phyloP scores from a whole-genome alignment of 2,888 invertebrate species.

The Thelaira solivaga region DNA sequence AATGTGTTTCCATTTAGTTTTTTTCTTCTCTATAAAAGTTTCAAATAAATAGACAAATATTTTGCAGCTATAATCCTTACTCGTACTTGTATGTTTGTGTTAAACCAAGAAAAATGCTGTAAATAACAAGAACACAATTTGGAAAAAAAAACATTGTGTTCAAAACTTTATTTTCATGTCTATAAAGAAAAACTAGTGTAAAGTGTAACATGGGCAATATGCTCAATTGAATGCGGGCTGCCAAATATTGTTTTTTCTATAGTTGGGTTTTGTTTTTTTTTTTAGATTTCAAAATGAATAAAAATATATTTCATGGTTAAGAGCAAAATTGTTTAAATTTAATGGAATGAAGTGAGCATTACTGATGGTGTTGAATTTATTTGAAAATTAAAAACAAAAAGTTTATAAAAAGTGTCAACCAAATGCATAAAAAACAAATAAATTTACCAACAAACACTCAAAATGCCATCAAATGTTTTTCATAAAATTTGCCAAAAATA shows the following conservation, averaged over 20 bases:
- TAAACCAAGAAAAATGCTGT: no score
- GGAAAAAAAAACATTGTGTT: conserved; percentile 1
- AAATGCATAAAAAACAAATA: no score
- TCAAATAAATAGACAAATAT: conserved; percentile 56
- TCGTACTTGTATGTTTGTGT: not conserved
- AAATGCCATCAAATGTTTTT: no score
- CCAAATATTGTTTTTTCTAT: conserved; percentile 34
- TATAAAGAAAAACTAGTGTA: conserved; percentile 51
- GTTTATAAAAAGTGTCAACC: not conserved
- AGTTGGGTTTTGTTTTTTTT: not conserved
- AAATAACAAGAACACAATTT: not conserved
- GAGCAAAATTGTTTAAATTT: conserved; percentile 22
- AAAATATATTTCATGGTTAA: conserved; percentile 13
- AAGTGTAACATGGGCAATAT: conserved; percentile 58
- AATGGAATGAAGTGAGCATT: conserved; percentile 16
- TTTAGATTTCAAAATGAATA: conserved; percentile 14
- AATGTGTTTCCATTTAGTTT: conserved; percentile 6
- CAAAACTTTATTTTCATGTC: conserved; percentile 13
- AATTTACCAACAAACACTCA: no score
- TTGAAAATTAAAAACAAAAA: not conserved
- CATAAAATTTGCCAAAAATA: no score
- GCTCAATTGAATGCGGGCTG: conserved; percentile 58
- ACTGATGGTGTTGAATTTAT: not conserved
- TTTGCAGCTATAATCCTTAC: conserved; percentile 36
- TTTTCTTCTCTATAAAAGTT: not conserved